Percentiles rank a stretch among this genome's conserved stretches.
These are phyloP conservation scores for Cotesia glomerata DNA, from an alignment of 1,140 invertebrate genomes.

Conservation along the genomic window DNA sequence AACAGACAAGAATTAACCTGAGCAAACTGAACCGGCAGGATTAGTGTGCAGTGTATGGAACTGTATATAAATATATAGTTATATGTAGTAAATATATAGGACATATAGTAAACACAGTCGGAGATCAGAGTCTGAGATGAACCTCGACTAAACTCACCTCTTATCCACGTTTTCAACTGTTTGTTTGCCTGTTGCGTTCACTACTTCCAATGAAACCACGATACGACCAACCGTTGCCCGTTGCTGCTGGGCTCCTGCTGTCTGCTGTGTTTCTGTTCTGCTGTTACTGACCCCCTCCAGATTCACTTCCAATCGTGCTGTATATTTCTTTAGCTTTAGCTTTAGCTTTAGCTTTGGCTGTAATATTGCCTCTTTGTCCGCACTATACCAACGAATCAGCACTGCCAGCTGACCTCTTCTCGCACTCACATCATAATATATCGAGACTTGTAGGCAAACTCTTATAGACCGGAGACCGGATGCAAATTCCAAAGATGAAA, in stretches of 20 bases:
- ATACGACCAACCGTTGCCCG: background rate
- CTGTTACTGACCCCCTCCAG: constrained; percentile 1
- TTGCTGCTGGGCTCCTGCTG: background rate
- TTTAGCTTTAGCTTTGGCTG: no score
- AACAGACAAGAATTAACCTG: no score
- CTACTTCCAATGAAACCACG: background rate
- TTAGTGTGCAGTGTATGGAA: no score
- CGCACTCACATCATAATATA: background rate
- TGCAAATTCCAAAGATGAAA: constrained; percentile 31
- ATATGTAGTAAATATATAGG: no score
- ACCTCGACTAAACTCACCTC: no score
- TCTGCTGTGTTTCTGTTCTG: background rate
- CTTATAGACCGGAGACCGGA: constrained; percentile 2
- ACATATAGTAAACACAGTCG: background rate
- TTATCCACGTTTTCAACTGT: no score
- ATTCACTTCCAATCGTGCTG: background rate
- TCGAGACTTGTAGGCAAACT: no score
- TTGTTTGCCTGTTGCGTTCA: background rate
- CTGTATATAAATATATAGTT: no score
- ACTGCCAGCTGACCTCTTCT: constrained; percentile 11
- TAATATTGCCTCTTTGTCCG: background rate
- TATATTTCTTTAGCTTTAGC: background rate
- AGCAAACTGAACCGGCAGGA: no score
- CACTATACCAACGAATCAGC: background rate
- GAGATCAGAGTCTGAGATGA: background rate